Evolutionary conservation across 2,113 vertebrate species (phyloP), one percentile per base, ranked within the genome.

Genomic region (Polypterus bichir): DNA sequence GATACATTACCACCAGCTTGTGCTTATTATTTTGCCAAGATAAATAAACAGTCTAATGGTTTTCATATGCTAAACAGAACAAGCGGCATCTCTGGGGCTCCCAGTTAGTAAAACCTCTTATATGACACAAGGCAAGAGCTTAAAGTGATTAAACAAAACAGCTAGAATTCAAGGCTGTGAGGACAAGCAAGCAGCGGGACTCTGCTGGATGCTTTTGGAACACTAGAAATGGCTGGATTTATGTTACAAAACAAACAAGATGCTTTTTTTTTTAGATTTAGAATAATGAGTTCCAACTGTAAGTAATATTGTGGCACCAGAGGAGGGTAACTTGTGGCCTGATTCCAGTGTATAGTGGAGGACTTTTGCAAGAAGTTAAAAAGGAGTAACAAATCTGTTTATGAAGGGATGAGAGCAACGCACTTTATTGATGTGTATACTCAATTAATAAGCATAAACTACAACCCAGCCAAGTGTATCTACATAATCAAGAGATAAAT

Each of bases 201-300:
- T 79, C 59, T 66, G 75, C 64, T 59, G 10, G 47, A 68, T 66
- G 72, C 71, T 81, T 75, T 75, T 75, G 71, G 77, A 73, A 73
- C 74, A 69, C 59, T 4, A 46, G 63, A 73, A 66, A 47, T 53
- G 75, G 70, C 73, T 27, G 61, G 77, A 70, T 62, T 80, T 77
- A 71, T 64, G 79, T 80, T 80, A 77, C 79, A 78, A 76, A 78
- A 73, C 70, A 81, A 81, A 79, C 46, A 57, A 27, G 5, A 1
- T 4, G 46, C 11, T 48, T 48, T 63, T 7, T 48, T 27, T 27
- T 27, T 27, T 27, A 27, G 59, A 66, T 73, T 64, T 66, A 62
- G 63, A 73, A 44, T 58, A 44, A 27, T 27, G 5, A 67, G 62
- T 55, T 63, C 66, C 64, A 62, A 51, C 62, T 67, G 11, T 54